Evolutionary conservation across 2,888 invertebrate genomes (phyloP).

Genomic region (Homarus gammarus): DNA sequence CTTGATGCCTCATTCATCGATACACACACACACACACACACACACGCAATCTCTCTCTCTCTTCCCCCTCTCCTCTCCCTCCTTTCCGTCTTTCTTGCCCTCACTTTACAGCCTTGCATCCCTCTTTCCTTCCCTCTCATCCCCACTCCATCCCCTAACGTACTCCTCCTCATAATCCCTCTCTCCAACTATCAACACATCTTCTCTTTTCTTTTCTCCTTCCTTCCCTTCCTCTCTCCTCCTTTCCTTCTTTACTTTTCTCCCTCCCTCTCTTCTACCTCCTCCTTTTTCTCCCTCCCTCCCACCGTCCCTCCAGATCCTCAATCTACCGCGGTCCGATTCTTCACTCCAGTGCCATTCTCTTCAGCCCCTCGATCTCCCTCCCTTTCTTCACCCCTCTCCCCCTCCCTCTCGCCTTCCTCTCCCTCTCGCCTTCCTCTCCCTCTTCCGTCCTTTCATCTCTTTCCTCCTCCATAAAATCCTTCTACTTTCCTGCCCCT

Average conservation of each 20-base stretch:
- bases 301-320: neutral
- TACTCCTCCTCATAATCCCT: neutral
- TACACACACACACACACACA: too few species aligned
- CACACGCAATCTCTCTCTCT: too few species aligned
- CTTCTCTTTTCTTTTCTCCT: neutral
- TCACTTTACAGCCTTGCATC: neutral
- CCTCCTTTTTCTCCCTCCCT: neutral
- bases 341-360: too few species aligned
- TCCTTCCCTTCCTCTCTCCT: neutral
- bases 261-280: neutral
- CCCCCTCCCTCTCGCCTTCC: neutral
- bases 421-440: neutral
- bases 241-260: neutral
- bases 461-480: neutral
- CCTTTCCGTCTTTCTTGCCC: neutral
- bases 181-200: too few species aligned
- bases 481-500: neutral
- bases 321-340: too few species aligned
- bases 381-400: neutral
- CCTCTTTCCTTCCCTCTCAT: neutral
- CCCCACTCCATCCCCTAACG: neutral
- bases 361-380: neutral
- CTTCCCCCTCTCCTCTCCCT: neutral
- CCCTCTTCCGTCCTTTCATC: neutral
- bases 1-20: too few species aligned